Base-by-base conservation (phyloP, 2,797 vertebrate species). In the Pterois miles region DNA sequence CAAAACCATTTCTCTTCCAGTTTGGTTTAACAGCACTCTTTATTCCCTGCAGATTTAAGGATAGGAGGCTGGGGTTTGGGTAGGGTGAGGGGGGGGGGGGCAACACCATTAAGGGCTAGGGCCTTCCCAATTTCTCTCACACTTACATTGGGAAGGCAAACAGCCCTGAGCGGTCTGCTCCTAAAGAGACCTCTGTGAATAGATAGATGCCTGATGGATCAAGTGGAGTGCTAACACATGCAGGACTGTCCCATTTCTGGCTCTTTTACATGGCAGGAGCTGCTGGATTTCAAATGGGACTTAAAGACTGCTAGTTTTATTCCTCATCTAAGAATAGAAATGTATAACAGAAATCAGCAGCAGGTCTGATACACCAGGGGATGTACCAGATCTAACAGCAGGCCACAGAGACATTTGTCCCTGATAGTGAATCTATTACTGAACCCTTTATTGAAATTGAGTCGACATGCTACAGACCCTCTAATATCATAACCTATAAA, bases 1-100 rank as follows among this genome's bases (percentile, higher is more conserved):
- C 91, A 88, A 92, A 94, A 94, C 92, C 93, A 94, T 94, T 94
- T 92, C 86, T 95, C 93, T 94, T 93, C 90, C 89, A 89, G 93
- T 94, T 94, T 93, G 92, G 93, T 94, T 93, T 93, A 94, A 94
- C 90, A 89, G 91, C 90, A 84, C 86, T 89, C 90, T 92, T 91
- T 93, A 94, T 93, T 93, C 93, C 94, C 93, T 50, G 85, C 88
- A 93, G 94, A 93, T 93, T 94, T 93, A 91, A 91, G 93, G 90
- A 91, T 88, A 86, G 91, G 82, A 82, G 82, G 71, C 71, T 67
- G 74, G 71, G 71, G 72, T 75, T 68, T 69, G 69, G 76, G 74
- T 48, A 57, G 3, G 18, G 31, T n/a, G n/a, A 5, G 22, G 50
- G 54, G 22, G 25, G 48, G 76, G 84, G 78, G 80, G 79, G 77